phyloP scores from a whole-genome alignment of 2,113 vertebrate genomes.

The Podarcis raffonei region DNA sequence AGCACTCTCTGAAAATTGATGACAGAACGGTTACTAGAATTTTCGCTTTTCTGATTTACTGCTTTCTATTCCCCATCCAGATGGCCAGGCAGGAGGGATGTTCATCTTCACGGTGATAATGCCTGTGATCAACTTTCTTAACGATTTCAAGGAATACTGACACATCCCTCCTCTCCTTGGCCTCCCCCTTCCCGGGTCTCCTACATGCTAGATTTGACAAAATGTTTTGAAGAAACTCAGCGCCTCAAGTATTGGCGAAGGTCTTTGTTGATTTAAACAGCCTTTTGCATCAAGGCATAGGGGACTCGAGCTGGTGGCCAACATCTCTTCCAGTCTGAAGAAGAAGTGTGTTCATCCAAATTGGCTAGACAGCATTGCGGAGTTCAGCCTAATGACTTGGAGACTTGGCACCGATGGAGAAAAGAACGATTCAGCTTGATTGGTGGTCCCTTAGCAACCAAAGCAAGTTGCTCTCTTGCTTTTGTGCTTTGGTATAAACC shows the following conservation, averaged over 20 bases:
- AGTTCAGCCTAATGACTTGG: not conserved
- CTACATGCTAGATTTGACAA: constrained; percentile 16
- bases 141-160: constrained; percentile 5
- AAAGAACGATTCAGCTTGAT: not conserved
- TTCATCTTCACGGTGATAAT: constrained; percentile 2
- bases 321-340: not conserved
- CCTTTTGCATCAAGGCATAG: constrained; percentile 10
- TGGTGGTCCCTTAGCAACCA: not conserved
- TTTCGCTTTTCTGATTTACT: constrained; percentile 44
- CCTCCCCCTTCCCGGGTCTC: not conserved
- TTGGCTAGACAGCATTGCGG: not conserved
- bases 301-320: not conserved
- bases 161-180: constrained; percentile 18
- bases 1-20: constrained; percentile 39
- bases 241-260: not conserved
- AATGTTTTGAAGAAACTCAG: not conserved
- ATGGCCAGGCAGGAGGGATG: constrained; percentile 34
- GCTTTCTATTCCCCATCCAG: constrained; percentile 27
- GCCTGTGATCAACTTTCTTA: constrained; percentile 43
- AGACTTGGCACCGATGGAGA: not conserved
- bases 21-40: constrained; percentile 37
- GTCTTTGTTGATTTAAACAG: not conserved
- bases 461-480: not conserved
- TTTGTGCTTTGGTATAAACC: not conserved
- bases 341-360: not conserved